Conservation (phyloP, 1,140 invertebrate genomes). For the Apocrypta bakeri region DNA sequence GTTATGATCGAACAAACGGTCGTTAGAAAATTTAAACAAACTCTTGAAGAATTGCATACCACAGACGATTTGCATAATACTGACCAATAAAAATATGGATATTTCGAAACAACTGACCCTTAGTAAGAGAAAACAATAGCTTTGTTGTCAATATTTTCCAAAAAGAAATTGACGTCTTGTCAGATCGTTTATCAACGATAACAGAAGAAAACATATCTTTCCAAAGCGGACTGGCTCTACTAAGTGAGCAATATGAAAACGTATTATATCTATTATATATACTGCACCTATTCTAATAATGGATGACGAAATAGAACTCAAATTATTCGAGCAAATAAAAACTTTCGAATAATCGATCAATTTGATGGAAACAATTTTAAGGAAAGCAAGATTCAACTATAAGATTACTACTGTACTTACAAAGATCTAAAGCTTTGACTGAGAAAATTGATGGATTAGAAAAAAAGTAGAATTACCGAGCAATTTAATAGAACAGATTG, state of each 20-base stretch:
- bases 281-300: background rate
- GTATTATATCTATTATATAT: too few relatives aligned
- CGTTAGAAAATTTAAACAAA: conserved; percentile 60
- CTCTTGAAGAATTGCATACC: conserved; percentile 62
- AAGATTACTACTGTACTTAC: conserved; percentile 53
- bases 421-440: conserved; percentile 34
- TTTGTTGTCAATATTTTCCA: conserved; percentile 53
- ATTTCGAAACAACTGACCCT: conserved; percentile 59
- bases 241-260: conserved; percentile 52
- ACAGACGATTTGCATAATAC: conserved; percentile 59
- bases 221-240: conserved; percentile 47
- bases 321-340: conserved; percentile 49
- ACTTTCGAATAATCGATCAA: conserved; percentile 50
- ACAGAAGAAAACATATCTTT: conserved; percentile 56
- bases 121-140: conserved; percentile 53
- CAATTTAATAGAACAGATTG: conserved; percentile 56
- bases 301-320: conserved; percentile 51
- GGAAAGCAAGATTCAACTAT: conserved; percentile 49
- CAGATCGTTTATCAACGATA: conserved; percentile 50
- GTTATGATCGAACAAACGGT: conserved; percentile 61
- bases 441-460: conserved; percentile 50
- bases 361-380: conserved; percentile 56
- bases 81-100: conserved; percentile 66
- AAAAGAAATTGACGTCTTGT: conserved; percentile 55
- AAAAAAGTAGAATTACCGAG: conserved; percentile 55